phyloP scores from a whole-genome alignment of 2,888 invertebrate species.

The Lasioglossum vierecki region DNA sequence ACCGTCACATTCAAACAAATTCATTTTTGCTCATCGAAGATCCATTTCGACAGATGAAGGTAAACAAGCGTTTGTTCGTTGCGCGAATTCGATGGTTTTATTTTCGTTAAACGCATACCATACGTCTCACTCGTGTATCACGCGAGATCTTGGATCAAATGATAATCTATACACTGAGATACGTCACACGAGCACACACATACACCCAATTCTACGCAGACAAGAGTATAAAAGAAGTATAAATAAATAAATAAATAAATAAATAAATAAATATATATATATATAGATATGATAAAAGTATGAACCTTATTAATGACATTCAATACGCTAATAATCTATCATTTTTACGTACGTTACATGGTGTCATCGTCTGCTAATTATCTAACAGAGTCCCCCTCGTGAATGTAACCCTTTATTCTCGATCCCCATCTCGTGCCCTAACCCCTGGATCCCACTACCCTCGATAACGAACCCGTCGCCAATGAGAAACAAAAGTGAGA shows the following conservation, averaged over 20 bases:
- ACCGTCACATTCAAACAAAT: conserved; percentile 20
- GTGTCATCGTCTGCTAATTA: conserved; percentile 70
- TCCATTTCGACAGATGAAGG: background rate
- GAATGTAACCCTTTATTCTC: conserved; percentile 39
- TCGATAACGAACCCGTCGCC: background rate
- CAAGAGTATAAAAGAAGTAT: conserved; percentile 48
- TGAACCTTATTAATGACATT: conserved; percentile 64
- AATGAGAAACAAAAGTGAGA: conserved; percentile 21
- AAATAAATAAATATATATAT: background rate
- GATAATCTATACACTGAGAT: background rate
- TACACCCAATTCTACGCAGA: conserved; percentile 6
- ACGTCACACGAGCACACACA: conserved; percentile 21
- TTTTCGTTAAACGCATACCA: background rate
- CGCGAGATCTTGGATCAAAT: background rate
- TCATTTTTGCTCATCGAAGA: background rate
- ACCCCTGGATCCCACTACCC: background rate
- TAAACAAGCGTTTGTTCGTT: background rate
- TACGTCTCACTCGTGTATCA: conserved; percentile 1
- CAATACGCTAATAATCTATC: conserved; percentile 71
- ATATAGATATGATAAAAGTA: conserved; percentile 49
- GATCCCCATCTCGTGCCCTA: background rate
- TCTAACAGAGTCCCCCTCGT: conserved; percentile 56
- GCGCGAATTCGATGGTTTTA: background rate
- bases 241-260: conserved; percentile 35
- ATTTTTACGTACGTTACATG: conserved; percentile 71